Conservation (phyloP, 2,797 vertebrate species). For the Periparus ater region DNA sequence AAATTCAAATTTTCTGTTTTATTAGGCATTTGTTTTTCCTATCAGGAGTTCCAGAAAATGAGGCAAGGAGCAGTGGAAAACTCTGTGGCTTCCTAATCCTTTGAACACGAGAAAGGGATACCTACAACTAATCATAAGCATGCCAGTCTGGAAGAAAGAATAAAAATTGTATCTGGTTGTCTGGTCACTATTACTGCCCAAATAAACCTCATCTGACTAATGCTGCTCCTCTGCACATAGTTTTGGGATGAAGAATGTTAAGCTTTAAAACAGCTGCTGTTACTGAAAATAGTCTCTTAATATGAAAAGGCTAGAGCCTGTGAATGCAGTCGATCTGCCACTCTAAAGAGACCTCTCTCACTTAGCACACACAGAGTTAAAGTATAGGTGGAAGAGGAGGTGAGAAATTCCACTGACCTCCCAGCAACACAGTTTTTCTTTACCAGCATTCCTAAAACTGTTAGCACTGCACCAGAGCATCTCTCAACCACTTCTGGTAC, state of each 20-base stretch:
- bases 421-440: neutral
- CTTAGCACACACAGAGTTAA: neutral
- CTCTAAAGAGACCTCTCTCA: neutral
- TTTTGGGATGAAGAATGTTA: conserved; percentile 48
- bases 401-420: conserved; percentile 9
- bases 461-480: neutral
- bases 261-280: conserved; percentile 43
- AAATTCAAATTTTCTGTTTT: neutral
- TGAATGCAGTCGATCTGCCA: neutral
- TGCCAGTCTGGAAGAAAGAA: neutral
- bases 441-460: neutral
- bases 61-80: neutral
- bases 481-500: neutral
- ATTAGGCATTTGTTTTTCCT: neutral
- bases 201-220: neutral
- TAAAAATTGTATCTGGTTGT: neutral
- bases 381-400: neutral
- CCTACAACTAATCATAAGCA: neutral
- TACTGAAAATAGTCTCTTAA: conserved; percentile 33
- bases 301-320: neutral
- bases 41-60: neutral
- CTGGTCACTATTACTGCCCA: conserved; percentile 1
- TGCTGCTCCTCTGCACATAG: conserved; percentile 23
- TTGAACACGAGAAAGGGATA: neutral
- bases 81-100: neutral